These are phyloP conservation scores for Magallana ariakensis DNA, from an alignment of 1,140 invertebrate genomes.

Conservation along the genomic window DNA sequence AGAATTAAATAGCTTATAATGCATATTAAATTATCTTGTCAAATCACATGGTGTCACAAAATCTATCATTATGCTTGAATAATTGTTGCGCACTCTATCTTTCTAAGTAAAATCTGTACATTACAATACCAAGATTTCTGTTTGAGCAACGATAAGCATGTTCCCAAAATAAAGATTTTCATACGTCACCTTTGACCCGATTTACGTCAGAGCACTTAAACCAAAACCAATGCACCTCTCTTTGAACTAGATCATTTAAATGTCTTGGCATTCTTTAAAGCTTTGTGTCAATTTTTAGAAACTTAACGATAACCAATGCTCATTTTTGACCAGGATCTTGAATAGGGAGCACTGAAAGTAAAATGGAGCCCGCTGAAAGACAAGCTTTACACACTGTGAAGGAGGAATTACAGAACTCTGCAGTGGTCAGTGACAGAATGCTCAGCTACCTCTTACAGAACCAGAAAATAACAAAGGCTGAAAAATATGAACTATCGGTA, in stretches of 20 bases:
- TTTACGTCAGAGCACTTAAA: not conserved
- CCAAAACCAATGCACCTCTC: not conserved
- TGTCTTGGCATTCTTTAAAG: not conserved
- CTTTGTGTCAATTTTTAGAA: not conserved
- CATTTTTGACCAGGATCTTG: not conserved
- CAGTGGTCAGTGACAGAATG: constrained; percentile 6
- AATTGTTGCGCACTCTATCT: too few relatives aligned
- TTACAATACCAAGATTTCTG: not conserved
- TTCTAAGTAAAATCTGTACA: too few relatives aligned
- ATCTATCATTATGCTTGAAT: too few relatives aligned
- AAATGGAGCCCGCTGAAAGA: constrained; percentile 26
- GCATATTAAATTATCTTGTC: too few relatives aligned
- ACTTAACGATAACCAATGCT: not conserved
- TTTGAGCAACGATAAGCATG: constrained; percentile 7
- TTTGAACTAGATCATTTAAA: not conserved
- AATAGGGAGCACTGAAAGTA: not conserved
- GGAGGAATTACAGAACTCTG: constrained; percentile 22
- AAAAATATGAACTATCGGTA: constrained; percentile 41
- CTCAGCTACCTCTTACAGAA: constrained; percentile 5
- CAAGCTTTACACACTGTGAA: constrained; percentile 27
- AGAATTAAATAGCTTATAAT: too few relatives aligned
- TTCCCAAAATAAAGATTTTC: constrained; percentile 16
- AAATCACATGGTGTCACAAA: too few relatives aligned
- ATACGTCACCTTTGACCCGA: not conserved
- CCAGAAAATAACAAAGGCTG: constrained; percentile 42